Percentiles rank a stretch among this genome's conserved stretches.
Conservation (phyloP, 2,113 vertebrate genomes). For the Ivindomyrus marchei region DNA sequence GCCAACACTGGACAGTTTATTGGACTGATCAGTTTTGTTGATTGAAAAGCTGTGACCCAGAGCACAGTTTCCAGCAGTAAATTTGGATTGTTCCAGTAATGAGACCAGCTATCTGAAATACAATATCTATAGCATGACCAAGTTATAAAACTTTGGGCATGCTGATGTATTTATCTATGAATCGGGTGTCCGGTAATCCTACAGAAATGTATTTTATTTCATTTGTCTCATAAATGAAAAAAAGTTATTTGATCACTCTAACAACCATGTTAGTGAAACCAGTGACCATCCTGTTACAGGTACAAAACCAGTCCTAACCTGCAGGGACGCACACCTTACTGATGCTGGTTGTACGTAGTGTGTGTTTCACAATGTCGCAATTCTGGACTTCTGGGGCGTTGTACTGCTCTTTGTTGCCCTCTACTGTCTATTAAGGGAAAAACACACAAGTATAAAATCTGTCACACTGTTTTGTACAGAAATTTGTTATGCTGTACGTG, state of each 20-base stretch:
- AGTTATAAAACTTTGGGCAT: neutral
- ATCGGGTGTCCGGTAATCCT: neutral
- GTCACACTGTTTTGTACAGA: neutral
- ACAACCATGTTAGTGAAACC: neutral
- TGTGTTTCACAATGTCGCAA: neutral
- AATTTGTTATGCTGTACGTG: neutral
- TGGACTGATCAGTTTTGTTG: neutral
- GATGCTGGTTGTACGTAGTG: neutral
- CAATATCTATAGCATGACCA: neutral
- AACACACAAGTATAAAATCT: neutral
- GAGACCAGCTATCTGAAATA: neutral
- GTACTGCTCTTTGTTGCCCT: neutral
- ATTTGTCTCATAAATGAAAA: neutral
- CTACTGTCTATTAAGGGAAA: neutral
- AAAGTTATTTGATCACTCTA: neutral
- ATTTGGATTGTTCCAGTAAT: neutral
- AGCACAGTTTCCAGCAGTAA: neutral
- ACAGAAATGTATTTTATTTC: neutral
- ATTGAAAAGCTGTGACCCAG: neutral
- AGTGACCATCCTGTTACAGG: neutral
- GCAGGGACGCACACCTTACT: neutral
- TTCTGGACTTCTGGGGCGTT: neutral
- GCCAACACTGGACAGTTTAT: neutral
- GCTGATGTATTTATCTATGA: neutral
- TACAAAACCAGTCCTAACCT: neutral